Evolutionary conservation across 2,113 vertebrate genomes (phyloP).

Genomic region (Charadrius vociferus): DNA sequence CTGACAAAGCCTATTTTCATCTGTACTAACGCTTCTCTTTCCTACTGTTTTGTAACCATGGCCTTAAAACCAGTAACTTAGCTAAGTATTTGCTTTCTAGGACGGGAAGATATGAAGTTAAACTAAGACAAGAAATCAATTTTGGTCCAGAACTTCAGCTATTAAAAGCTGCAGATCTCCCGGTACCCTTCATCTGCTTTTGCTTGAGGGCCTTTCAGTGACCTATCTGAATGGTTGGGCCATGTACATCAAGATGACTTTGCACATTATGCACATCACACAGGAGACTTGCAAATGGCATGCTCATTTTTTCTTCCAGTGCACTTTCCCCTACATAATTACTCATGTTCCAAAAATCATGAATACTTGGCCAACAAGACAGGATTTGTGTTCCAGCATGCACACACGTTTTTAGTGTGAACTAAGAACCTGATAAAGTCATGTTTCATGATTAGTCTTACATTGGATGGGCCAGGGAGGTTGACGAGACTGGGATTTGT

Average conservation of each 20-base stretch:
- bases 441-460: background rate
- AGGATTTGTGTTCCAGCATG: background rate
- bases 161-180: background rate
- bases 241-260: background rate
- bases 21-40: background rate
- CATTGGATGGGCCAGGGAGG: background rate
- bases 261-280: background rate
- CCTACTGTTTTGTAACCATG: background rate
- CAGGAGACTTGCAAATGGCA: background rate
- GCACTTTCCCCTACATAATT: background rate
- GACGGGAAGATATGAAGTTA: background rate
- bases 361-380: accelerated
- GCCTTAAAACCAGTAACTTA: background rate
- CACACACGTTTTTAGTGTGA: background rate
- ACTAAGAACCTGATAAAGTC: background rate
- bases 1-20: background rate
- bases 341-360: background rate
- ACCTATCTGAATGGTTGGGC: background rate
- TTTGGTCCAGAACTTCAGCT: background rate
- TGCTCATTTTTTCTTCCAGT: background rate
- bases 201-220: background rate
- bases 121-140: background rate
- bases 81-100: background rate
- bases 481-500: background rate
- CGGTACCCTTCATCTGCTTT: background rate